Evolutionary conservation across 2,888 invertebrate genomes (phyloP), one percentile per base, ranked within the genome.

Genomic region (Drosophila neotestacea): DNA sequence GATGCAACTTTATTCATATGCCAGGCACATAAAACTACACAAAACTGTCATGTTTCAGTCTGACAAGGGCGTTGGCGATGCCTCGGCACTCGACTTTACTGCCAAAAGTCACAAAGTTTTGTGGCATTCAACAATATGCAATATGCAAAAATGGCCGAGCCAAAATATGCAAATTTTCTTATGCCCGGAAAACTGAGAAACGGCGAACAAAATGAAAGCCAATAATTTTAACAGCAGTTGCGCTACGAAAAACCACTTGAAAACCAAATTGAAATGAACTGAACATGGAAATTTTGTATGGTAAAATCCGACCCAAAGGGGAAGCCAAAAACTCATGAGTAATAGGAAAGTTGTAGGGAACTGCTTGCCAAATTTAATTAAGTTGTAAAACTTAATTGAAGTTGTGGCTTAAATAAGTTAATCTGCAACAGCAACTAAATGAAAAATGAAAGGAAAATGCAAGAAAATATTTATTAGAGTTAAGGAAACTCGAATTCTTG

Each of bases 41-140:
- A 78, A 81, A 85, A 72, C 85, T 82, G 81, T 85, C 85, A 85
- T 80, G 78, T 77, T 77, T 70, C 63, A 60, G 55, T 52, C 27
- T 13, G 47, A 16, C 50, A 50, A 56, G 56, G 56, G 36, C 56
- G 56, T 56, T 55, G 55, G 22, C 55, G 48, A 50, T 39, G 63
- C 36, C 51, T 55, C 55, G 56, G 22, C 64, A 54, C 59, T 60
- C 52, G 44, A 59, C 50, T 28, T 11, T 34, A 50, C 51, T 13
- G 39, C 41, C 36, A 66, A 81, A 79, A 79, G 85, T 81, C 82
- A 79, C 64, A 81, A 81, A 81, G 68, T 85, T 81, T 71, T 70
- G 46, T 68, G 75, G 68, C 64, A 62, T 68, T 71, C 73, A 59
- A 75, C 48, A 73, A 61, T 70, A 66, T 52, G 79, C 77, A 69